Percentiles rank a stretch among this genome's conserved stretches.
Evolutionary conservation across 2,888 invertebrate genomes (phyloP).

Genomic region (Griposia aprilina): DNA sequence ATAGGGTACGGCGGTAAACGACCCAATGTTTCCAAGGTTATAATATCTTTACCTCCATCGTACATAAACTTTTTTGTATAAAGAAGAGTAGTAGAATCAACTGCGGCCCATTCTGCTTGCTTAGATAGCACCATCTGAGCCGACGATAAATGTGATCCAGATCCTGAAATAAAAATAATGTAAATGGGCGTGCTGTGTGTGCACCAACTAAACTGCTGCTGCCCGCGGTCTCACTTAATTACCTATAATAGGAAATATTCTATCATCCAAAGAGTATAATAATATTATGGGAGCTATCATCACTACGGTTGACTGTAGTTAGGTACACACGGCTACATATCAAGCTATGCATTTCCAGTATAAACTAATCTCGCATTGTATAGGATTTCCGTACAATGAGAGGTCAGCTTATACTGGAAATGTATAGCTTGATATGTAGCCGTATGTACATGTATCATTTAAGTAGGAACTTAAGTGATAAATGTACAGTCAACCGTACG

Average conservation of each 20-base stretch:
- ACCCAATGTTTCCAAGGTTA: slow-evolving; percentile 91
- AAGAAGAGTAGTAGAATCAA: slow-evolving; percentile 91
- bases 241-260: background rate
- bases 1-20: slow-evolving; percentile 92
- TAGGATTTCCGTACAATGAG: too few relatives aligned
- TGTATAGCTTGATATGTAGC: too few relatives aligned
- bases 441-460: too few relatives aligned
- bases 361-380: too few relatives aligned
- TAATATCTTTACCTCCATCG: slow-evolving; percentile 89
- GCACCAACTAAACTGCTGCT: background rate
- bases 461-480: too few relatives aligned
- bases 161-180: slow-evolving; percentile 77
- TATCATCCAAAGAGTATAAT: too few relatives aligned
- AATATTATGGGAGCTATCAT: too few relatives aligned
- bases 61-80: slow-evolving; percentile 90
- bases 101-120: slow-evolving; percentile 92
- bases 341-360: too few relatives aligned
- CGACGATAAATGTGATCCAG: slow-evolving; percentile 91
- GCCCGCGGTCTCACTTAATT: background rate
- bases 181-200: background rate
- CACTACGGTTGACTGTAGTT: too few relatives aligned
- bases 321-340: too few relatives aligned
- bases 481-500: too few relatives aligned
- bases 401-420: too few relatives aligned
- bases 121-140: slow-evolving; percentile 91